Percentiles rank a stretch among this genome's conserved stretches.
These are phyloP conservation scores for Maniola hyperantus DNA, from an alignment of 2,888 invertebrate species.

Conservation along the genomic window DNA sequence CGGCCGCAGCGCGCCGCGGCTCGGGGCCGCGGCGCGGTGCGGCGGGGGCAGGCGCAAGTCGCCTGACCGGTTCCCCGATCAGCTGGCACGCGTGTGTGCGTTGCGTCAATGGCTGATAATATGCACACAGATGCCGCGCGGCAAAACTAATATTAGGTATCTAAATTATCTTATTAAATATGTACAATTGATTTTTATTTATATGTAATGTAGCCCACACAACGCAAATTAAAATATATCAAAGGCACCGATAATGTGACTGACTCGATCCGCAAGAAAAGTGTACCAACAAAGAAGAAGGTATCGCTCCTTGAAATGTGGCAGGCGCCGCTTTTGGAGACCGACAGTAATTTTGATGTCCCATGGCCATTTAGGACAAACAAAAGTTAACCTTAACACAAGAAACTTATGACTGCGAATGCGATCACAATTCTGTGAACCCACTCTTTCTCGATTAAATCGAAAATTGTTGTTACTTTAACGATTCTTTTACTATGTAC, in stretches of 20 bases:
- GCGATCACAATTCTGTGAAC: conserved; percentile 48
- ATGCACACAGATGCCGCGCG: no score
- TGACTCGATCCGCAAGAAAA: conserved; percentile 51
- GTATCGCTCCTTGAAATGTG: conserved; percentile 73
- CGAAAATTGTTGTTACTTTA: conserved; percentile 74
- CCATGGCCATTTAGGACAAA: conserved; percentile 56
- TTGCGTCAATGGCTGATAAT: no score
- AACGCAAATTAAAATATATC: conserved; percentile 6
- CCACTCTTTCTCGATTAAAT: conserved; percentile 60
- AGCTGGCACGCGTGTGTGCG: no score
- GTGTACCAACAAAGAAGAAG: conserved; percentile 67
- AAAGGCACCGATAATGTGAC: conserved; percentile 18
- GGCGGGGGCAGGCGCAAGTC: no score
- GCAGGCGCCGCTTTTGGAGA: conserved; percentile 68
- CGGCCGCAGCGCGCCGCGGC: no score
- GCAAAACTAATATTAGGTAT: no score
- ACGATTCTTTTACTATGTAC: conserved; percentile 67
- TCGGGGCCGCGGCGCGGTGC: no score
- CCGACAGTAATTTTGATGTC: conserved; percentile 73
- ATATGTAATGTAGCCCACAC: not conserved
- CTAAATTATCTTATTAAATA: no score
- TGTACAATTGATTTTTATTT: no score
- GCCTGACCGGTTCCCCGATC: no score
- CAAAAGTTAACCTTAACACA: conserved; percentile 66
- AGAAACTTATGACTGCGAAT: conserved; percentile 60